phyloP scores from a whole-genome alignment of 2,888 invertebrate genomes.

The Cyclophora albipunctata region DNA sequence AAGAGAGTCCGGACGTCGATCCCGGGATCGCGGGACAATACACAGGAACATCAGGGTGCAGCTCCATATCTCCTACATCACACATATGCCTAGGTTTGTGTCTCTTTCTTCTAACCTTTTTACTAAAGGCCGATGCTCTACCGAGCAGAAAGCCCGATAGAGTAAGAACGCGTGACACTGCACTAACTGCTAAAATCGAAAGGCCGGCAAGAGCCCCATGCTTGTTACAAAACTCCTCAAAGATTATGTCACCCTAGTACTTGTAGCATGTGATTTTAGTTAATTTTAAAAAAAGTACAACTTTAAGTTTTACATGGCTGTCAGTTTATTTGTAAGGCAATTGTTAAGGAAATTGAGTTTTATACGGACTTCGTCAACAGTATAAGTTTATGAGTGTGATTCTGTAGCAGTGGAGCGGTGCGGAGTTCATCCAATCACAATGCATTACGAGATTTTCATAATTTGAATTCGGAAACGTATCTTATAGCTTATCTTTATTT shows the following conservation, averaged over 20 bases:
- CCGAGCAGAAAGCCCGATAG: conserved; percentile 42
- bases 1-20: conserved; percentile 44
- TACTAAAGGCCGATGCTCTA: conserved; percentile 47
- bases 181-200: conserved; percentile 57
- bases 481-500: too few relatives aligned
- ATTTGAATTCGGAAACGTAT: too few relatives aligned
- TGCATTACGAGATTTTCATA: too few relatives aligned
- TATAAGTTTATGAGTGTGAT: too few relatives aligned
- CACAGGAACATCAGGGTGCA: conserved; percentile 45
- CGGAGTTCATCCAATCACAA: too few relatives aligned
- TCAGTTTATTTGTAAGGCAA: conserved; percentile 22
- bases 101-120: conserved; percentile 55
- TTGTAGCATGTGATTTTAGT: conserved; percentile 64
- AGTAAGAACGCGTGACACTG: conserved; percentile 49
- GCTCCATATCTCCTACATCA: conserved; percentile 48
- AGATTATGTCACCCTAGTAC: conserved; percentile 27
- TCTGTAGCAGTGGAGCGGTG: too few relatives aligned
- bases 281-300: conserved; percentile 66
- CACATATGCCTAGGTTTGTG: conserved; percentile 73
- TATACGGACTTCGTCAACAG: too few relatives aligned
- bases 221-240: conserved; percentile 24
- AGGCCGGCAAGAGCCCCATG: conserved; percentile 56
- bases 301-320: conserved; percentile 30
- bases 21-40: conserved; percentile 33
- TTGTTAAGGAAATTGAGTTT: too few relatives aligned